Evolutionary conservation across 2,888 invertebrate species (phyloP).

Genomic region (Oxytorus armatus): DNA sequence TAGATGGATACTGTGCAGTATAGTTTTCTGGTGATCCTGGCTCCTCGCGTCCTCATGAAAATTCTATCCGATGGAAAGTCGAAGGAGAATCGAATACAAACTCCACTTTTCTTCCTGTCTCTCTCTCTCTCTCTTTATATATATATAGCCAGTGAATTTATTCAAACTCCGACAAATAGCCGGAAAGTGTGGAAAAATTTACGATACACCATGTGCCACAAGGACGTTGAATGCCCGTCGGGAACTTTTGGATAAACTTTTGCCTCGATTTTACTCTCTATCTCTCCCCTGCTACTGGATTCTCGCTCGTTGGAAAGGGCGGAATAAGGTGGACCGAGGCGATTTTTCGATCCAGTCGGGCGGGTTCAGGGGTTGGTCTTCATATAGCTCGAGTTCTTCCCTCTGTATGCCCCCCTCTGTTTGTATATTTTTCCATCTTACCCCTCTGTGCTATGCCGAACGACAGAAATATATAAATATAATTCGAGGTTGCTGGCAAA

Average conservation of each 20-base stretch:
- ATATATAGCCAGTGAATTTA: slow-evolving; percentile 70
- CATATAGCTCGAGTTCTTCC: slow-evolving; percentile 46
- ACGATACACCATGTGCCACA: slow-evolving; percentile 69
- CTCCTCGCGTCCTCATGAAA: slow-evolving; percentile 68
- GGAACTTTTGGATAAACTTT: slow-evolving; percentile 70
- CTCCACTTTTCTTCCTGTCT: slow-evolving; percentile 60
- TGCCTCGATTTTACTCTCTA: slow-evolving; percentile 62
- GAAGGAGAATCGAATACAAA: slow-evolving; percentile 73
- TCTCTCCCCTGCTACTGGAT: slow-evolving; percentile 16
- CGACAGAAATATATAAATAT: slow-evolving; percentile 13
- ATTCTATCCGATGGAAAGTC: slow-evolving; percentile 73
- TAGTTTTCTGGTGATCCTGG: slow-evolving; percentile 57
- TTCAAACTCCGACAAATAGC: slow-evolving; percentile 74
- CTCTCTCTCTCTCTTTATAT: too few species aligned
- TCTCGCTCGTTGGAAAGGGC: slow-evolving; percentile 46
- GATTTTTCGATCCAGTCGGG: slow-evolving; percentile 68
- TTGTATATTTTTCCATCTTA: slow-evolving; percentile 64
- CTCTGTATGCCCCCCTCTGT: slow-evolving; percentile 52
- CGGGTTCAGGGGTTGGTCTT: slow-evolving; percentile 57
- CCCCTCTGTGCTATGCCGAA: slow-evolving; percentile 39
- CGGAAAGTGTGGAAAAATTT: slow-evolving; percentile 74
- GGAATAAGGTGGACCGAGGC: slow-evolving; percentile 66
- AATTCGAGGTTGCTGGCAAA: slow-evolving; percentile 36
- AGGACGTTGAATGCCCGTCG: slow-evolving; percentile 63
- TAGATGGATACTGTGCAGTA: slow-evolving; percentile 22